Conservation (phyloP, 2,888 invertebrate species). For the Parascotia fuliginaria region DNA sequence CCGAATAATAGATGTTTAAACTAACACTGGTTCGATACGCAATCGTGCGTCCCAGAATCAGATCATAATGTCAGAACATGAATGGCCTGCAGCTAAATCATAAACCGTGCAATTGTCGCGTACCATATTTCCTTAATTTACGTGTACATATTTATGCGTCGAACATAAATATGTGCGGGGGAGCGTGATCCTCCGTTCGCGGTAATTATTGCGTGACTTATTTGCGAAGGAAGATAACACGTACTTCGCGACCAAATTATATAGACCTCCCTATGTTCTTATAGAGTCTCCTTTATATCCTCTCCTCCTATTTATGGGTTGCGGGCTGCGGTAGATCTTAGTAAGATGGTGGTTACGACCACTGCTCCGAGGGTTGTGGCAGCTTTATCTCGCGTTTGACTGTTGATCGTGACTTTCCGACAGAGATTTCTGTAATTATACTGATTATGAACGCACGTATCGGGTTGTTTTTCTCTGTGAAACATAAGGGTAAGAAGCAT, state of each 20-base stretch:
- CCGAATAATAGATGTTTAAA: no score
- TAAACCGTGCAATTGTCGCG: slow-evolving; percentile 68
- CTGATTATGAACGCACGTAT: slow-evolving; percentile 75
- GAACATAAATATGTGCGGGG: slow-evolving; percentile 78
- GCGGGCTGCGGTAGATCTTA: slow-evolving; percentile 46
- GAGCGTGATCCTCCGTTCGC: slow-evolving; percentile 75
- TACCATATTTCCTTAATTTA: slow-evolving; percentile 65
- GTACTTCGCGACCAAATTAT: slow-evolving; percentile 64
- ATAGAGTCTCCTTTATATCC: slow-evolving; percentile 10
- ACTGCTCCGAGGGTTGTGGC: slow-evolving; percentile 71
- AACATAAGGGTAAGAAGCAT: slow-evolving; percentile 14
- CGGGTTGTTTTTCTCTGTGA: slow-evolving; percentile 49
- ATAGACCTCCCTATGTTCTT: slow-evolving; percentile 47
- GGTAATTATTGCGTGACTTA: slow-evolving; percentile 85
- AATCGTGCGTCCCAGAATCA: slow-evolving; percentile 35
- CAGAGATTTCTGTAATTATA: slow-evolving; percentile 81
- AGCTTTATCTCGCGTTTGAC: slow-evolving; percentile 80
- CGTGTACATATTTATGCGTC: slow-evolving; percentile 66
- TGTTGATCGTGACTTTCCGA: slow-evolving; percentile 82
- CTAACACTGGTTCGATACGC: no score
- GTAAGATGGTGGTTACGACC: slow-evolving; percentile 56
- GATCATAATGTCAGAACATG: slow-evolving; percentile 43
- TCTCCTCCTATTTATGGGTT: slow-evolving; percentile 10
- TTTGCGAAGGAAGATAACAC: slow-evolving; percentile 83
- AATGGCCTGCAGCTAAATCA: slow-evolving; percentile 62